A percentile compares a stretch with the other conserved stretches of the same genome.
Evolutionary conservation across 2,113 vertebrate species (phyloP).

Genomic region (Trichechus manatus): DNA sequence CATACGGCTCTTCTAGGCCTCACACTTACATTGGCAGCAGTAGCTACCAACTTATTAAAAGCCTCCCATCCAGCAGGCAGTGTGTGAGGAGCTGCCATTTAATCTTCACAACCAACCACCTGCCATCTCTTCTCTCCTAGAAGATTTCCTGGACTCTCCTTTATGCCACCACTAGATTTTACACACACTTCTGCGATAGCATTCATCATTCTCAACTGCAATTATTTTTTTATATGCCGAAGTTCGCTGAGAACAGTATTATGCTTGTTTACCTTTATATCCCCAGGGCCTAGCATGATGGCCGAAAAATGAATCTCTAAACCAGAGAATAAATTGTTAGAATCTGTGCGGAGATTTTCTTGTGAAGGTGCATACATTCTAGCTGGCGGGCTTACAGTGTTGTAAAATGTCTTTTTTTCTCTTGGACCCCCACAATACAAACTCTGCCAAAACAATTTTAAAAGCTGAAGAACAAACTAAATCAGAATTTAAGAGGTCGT

Average conservation of each 20-base stretch:
- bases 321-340: background rate
- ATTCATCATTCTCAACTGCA: background rate
- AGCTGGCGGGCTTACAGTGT: background rate
- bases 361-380: background rate
- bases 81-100: background rate
- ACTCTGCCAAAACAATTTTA: slow-evolving; percentile 7
- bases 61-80: background rate
- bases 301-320: background rate
- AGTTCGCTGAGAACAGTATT: background rate
- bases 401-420: background rate
- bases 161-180: background rate
- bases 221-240: background rate
- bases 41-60: background rate
- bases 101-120: background rate
- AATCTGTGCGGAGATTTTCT: background rate
- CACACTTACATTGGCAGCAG: too few relatives aligned
- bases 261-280: background rate
- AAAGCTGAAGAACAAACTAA: slow-evolving; percentile 35
- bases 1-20: background rate
- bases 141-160: background rate
- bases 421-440: background rate
- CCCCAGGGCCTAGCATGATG: background rate
- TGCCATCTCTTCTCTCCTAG: background rate
- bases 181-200: background rate
- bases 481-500: slow-evolving; percentile 10